Conservation (phyloP, 2,113 vertebrate genomes). For the Sorex araneus region DNA sequence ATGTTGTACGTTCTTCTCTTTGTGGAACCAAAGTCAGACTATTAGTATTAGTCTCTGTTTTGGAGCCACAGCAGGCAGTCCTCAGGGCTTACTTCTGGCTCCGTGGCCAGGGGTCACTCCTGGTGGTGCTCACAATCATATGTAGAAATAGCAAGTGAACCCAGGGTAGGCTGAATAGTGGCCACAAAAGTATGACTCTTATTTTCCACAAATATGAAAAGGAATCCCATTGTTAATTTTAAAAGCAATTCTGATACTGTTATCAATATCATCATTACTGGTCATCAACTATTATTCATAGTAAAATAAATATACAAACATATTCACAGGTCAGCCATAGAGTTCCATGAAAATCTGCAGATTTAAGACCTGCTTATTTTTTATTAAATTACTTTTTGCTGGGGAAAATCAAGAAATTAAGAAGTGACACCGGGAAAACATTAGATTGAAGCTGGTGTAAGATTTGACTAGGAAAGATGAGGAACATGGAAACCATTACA, state of each 20-base stretch:
- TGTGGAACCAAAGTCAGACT: not conserved
- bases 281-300: not conserved
- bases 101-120: no score
- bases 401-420: not conserved
- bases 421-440: not conserved
- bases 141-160: no score
- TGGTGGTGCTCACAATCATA: no score
- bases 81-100: no score
- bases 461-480: not conserved
- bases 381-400: slow-evolving; percentile 1
- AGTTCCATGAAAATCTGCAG: not conserved
- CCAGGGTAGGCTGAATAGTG: no score
- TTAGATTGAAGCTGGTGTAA: not conserved
- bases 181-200: no score
- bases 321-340: not conserved
- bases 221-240: not conserved
- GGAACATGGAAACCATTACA: not conserved
- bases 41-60: no score
- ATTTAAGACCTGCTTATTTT: not conserved
- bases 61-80: no score
- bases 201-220: not conserved
- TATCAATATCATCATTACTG: not conserved
- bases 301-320: not conserved
- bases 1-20: slow-evolving; percentile 10
- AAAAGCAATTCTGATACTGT: not conserved